These are phyloP conservation scores for Limnothrissa miodon DNA, from an alignment of 2,113 vertebrate species.

Conservation along the genomic window DNA sequence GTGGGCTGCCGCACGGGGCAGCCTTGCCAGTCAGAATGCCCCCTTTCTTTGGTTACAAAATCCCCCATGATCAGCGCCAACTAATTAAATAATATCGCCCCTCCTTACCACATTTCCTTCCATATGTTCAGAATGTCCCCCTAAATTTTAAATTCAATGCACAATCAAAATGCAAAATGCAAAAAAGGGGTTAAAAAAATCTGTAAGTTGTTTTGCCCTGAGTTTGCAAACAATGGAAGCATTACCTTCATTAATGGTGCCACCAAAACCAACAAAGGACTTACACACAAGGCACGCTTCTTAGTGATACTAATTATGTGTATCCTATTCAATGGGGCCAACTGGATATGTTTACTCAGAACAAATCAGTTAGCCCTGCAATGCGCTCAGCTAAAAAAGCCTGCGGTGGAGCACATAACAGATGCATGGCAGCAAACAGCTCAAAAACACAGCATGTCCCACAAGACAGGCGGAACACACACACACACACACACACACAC, in stretches of 20 bases:
- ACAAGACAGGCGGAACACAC: background rate
- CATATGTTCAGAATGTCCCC: background rate
- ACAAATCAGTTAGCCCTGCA: constrained; percentile 40
- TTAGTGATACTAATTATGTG: constrained; percentile 54
- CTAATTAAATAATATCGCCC: constrained; percentile 15
- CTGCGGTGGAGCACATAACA: constrained; percentile 1
- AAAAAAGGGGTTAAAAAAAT: background rate
- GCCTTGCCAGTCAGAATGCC: background rate
- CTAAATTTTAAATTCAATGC: constrained; percentile 33
- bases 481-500: background rate
- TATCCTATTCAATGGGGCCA: constrained; percentile 46
- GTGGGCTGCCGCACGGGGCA: background rate
- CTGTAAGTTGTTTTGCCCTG: constrained; percentile 5
- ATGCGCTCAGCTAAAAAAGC: background rate
- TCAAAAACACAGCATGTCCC: constrained; percentile 3
- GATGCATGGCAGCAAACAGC: background rate
- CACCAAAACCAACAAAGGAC: constrained; percentile 38
- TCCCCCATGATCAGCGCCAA: constrained; percentile 7
- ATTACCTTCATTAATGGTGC: constrained; percentile 46
- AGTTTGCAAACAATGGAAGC: constrained; percentile 44
- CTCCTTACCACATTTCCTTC: background rate
- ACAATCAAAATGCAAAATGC: no score
- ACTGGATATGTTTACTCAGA: constrained; percentile 43
- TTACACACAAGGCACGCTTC: background rate
- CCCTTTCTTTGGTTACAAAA: background rate